Evolutionary conservation across 2,888 invertebrate species (phyloP).

Genomic region (Hypolimnas misippus): DNA sequence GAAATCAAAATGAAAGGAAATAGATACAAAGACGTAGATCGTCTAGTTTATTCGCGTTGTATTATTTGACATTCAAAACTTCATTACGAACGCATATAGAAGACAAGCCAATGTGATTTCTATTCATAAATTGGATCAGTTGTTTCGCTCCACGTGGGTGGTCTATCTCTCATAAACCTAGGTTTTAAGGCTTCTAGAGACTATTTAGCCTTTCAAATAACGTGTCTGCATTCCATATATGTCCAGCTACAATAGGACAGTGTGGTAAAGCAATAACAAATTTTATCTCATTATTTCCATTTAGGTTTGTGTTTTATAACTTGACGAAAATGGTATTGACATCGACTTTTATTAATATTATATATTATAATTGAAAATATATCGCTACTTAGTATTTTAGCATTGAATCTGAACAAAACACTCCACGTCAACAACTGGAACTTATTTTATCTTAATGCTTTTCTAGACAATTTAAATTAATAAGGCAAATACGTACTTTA

Average conservation of each 20-base stretch:
- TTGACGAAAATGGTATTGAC: conserved; percentile 15
- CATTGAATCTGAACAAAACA: neutral
- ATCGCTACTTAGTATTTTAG: neutral
- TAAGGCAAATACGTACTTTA: no score
- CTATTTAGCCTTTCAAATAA: conserved; percentile 31
- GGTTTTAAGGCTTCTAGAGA: conserved; percentile 38
- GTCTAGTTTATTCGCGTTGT: neutral
- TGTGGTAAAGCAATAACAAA: conserved; percentile 19
- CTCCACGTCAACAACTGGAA: neutral
- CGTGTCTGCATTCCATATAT: conserved; percentile 27
- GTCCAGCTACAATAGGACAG: conserved; percentile 24
- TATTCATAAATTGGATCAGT: conserved; percentile 36
- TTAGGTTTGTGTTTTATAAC: conserved; percentile 25
- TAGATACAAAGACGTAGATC: neutral
- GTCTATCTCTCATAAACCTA: conserved; percentile 36
- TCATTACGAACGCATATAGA: conserved; percentile 13
- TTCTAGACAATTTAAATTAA: no score
- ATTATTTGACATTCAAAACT: conserved; percentile 11
- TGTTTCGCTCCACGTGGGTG: conserved; percentile 36
- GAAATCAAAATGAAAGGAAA: no score
- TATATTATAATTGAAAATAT: neutral
- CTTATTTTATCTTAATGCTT: neutral
- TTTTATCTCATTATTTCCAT: conserved; percentile 28
- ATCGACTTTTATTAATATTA: neutral
- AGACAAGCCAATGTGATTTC: conserved; percentile 27